Conservation (phyloP, 2,113 vertebrate genomes). For the Zosterops pallidus region DNA sequence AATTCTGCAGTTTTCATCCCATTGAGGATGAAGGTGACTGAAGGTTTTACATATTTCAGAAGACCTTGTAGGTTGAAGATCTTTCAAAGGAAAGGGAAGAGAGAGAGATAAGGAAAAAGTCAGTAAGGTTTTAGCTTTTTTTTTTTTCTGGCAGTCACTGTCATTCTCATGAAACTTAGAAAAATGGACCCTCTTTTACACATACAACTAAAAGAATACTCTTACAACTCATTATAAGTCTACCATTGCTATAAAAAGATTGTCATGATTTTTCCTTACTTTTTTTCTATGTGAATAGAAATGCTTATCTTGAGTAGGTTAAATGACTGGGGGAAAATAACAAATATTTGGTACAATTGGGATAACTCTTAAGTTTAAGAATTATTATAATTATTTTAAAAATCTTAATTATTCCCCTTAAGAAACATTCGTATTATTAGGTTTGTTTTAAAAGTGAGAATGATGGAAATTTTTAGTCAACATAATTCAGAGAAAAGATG, state of each 20-base stretch:
- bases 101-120: neutral
- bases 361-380: neutral
- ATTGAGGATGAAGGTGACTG: neutral
- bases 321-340: neutral
- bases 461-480: neutral
- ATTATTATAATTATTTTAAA: neutral
- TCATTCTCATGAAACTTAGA: neutral
- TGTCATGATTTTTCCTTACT: neutral
- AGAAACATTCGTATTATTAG: neutral
- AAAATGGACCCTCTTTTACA: neutral
- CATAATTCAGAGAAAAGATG: neutral
- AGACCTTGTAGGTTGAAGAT: neutral
- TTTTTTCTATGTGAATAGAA: neutral
- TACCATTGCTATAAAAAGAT: neutral
- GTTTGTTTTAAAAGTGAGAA: neutral
- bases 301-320: neutral
- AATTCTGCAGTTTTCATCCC: neutral
- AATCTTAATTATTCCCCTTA: neutral
- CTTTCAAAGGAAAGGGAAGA: neutral
- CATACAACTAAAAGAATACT: neutral
- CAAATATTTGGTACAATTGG: neutral
- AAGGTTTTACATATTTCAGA: neutral
- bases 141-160: neutral
- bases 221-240: neutral
- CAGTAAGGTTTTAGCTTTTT: neutral